Percentiles rank a stretch among this genome's conserved stretches.
These are phyloP conservation scores for Corydoras sp. DNA, from an alignment of 2,113 vertebrate species.

Conservation along the genomic window DNA sequence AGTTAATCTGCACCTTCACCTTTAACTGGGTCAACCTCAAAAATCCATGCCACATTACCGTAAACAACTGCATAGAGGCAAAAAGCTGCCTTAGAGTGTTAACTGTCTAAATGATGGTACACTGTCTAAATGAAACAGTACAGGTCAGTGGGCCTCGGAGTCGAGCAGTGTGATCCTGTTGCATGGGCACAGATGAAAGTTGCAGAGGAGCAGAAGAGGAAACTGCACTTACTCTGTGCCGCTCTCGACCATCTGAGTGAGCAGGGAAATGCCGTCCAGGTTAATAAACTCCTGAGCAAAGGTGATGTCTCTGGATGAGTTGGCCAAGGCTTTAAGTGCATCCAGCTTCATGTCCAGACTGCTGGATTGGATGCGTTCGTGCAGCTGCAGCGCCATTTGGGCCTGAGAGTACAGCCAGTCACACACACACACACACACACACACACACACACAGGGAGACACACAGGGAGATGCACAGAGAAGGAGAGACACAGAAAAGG, in stretches of 20 bases:
- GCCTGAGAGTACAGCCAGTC: slow-evolving; percentile 61
- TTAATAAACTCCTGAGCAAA: slow-evolving; percentile 99
- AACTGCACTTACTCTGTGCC: slow-evolving; percentile 86
- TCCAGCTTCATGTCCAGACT: slow-evolving; percentile 97
- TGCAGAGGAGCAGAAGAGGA: background rate
- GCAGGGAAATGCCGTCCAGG: slow-evolving; percentile 89
- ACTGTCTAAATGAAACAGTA: slow-evolving; percentile 38
- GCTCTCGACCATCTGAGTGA: slow-evolving; percentile 97
- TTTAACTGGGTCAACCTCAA: too few species aligned
- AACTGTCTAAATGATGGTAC: background rate
- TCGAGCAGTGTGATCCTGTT: slow-evolving; percentile 13
- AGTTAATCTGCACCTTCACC: too few species aligned
- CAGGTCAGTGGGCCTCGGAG: slow-evolving; percentile 34
- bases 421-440: slow-evolving; percentile 4
- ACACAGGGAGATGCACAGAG: background rate
- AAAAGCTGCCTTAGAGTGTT: too few species aligned
- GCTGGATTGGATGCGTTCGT: slow-evolving; percentile 89
- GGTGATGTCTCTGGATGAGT: slow-evolving; percentile 86
- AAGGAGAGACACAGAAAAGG: background rate
- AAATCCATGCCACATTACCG: too few species aligned
- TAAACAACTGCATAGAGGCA: too few species aligned
- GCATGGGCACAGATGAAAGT: slow-evolving; percentile 15
- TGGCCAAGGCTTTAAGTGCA: slow-evolving; percentile 90
- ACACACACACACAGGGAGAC: background rate
- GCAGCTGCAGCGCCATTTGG: slow-evolving; percentile 84